Base-by-base conservation (phyloP, 2,113 vertebrate genomes). In the Phylloscopus trochiloides region DNA sequence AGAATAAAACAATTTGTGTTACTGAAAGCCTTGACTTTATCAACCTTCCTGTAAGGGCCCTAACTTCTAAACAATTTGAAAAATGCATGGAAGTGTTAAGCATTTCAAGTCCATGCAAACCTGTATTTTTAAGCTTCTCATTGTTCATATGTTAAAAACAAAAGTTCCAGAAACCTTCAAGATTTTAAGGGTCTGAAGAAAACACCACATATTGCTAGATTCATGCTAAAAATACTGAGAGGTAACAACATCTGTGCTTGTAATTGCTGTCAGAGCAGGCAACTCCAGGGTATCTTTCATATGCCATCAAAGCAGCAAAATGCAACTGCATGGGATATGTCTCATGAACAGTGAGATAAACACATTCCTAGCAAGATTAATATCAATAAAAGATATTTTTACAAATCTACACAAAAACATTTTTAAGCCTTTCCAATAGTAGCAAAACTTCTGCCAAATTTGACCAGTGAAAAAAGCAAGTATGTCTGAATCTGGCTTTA, bases 1-100 rank as follows among this genome's bases (percentile, higher is more conserved):
- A 5, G 8, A 25, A 4, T 58, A 36, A 86, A 87, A 51, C 61
- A 59, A 48, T 1, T 0, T 5, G 0, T 17, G 3, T 55, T 26
- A 66, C 31, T 1, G 3, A 61, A 10, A 68, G 9, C 14, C 9
- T 43, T 57, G n/a, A 40, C 14, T 79, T 78, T 58, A 40, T 67
- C 18, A 48, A 17, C 8, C 12, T 52, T 86, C 19, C 3, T 48
- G 17, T 50, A 52, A 82, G 8, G 18, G 7, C 6, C 7, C 16
- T 62, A 50, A 79, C 13, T n/a, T 89, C 32, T 34, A 43, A 89
- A 22, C 4, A 54, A 34, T 22, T 36, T 71, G 32, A 31, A 72
- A 72, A 86, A 66, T 63, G 9, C 38, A 62, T 42, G 51, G 50
- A 74, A 52, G 1, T 20, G 19, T 24, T 32, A 40, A 45, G 31